Conservation (phyloP, 2,888 invertebrate species). For the Ceraclea dissimilis region DNA sequence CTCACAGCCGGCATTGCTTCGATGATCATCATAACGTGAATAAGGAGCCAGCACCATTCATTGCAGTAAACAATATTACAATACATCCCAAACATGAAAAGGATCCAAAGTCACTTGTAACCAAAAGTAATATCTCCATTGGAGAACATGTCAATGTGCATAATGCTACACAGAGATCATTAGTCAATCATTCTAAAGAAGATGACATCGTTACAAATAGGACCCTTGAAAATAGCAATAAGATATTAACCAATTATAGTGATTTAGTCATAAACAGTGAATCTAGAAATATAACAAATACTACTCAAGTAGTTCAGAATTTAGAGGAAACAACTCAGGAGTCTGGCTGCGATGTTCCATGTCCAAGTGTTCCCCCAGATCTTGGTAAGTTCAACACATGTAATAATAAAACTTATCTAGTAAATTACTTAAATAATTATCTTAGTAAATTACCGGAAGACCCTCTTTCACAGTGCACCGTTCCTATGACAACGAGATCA, state of each 20-base stretch:
- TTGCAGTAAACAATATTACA: constrained; percentile 4
- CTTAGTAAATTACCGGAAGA: too few relatives aligned
- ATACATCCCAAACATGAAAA: neutral
- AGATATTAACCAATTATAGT: neutral
- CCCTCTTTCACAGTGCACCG: too few relatives aligned
- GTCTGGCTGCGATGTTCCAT: constrained; percentile 19
- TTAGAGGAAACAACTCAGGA: neutral
- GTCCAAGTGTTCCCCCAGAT: constrained; percentile 21
- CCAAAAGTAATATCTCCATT: neutral
- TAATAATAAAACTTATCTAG: too few relatives aligned
- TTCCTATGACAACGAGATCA: too few relatives aligned
- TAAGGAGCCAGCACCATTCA: neutral
- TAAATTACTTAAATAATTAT: too few relatives aligned
- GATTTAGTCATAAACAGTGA: neutral
- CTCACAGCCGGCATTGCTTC: constrained; percentile 22
- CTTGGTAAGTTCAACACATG: constrained; percentile 20
- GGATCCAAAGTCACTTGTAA: neutral
- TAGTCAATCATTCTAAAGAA: constrained; percentile 2
- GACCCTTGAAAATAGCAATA: constrained; percentile 4
- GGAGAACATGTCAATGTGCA: constrained; percentile 14
- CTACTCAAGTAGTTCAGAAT: neutral
- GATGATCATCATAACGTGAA: constrained; percentile 11
- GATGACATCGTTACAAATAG: neutral
- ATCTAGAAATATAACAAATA: neutral
- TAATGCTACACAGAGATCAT: constrained; percentile 16